Base-by-base conservation (phyloP, 2,797 vertebrate genomes). In the Brachyrhaphis roseni region DNA sequence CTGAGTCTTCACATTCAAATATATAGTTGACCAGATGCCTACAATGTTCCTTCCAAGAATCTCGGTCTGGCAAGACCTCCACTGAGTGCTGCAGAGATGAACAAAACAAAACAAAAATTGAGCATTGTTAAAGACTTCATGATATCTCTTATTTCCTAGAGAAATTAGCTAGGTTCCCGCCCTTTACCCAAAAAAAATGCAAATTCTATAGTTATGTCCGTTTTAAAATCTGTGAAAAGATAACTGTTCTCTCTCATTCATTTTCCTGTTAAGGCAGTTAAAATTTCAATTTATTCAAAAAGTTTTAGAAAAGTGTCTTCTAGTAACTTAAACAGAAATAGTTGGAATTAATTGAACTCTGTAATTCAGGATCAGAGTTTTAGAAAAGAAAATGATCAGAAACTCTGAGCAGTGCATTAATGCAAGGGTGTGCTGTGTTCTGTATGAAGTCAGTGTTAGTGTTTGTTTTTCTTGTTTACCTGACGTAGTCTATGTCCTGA, bases 1-100 rank as follows among this genome's bases (percentile, higher is more conserved):
- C 98, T 0, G 98, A 99, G 94, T 99, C 98, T 92, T 99, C 98
- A 85, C 98, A 98, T 4, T 97, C 96, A 85, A 99, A 97, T 90
- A 99, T 97, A 89, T 98, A 96, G 88, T 96, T 96, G 81, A 99
- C 89, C 75, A 99, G 93, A 34, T 92, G 95, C 91, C 96, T 98
- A 91, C 98, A 98, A 59, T 97, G 95, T 3, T 95, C 96, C 92
- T 98, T 98, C 98, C 98, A 99, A 55, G 95, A 94, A 34, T 96
- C 97, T 86, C 96, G 93, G 94, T 97, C 96, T 73, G 92, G 96
- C 53, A 86, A 84, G 20, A 90, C 88, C 88, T 97, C 96, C 26
- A 89, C 46, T 1, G 78, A 92, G 70, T 84, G 91, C 95, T 96
- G 82, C 23, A 28, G 31, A 64, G 4, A 72, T 31, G 0, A 11